Evolutionary conservation across 2,888 invertebrate species (phyloP), one percentile per base, ranked within the genome.

Genomic region (Protophormia terraenovae): DNA sequence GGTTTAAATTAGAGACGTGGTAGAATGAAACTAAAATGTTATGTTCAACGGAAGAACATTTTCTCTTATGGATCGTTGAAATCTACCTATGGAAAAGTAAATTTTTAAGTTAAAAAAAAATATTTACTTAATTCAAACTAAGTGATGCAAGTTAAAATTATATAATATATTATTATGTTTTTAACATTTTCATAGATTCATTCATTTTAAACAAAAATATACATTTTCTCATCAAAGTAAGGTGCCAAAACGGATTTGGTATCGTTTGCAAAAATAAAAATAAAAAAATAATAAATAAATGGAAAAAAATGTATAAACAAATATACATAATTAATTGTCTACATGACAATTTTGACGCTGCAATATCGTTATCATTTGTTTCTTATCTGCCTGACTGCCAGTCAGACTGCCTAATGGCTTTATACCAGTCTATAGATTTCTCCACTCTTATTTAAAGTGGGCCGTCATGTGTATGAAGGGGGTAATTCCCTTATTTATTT

Each of bases 321-420:
- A 53, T 29, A 58, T n/a, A n/a, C n/a, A n/a, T 29, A 58, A 58
- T 29, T 58, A 58, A 32, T 16, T 29, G 58, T 16, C 58, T 58
- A 16, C 58, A 58, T 58, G 38, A 62, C 38, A 24, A 24, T 62
- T 62, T 62, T 62, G 38, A 24, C 71, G 24, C 16, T 38, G 53
- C 55, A 69, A 12, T 50, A 32, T 55, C 53, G 38, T 53, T 71
- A 71, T 71, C 71, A 16, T 16, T 41, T 41, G 7, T 41, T 55
- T 71, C 22, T 32, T 69, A 69, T 50, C 38, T 27, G 50, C n/a
- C 41, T n/a, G 41, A 14, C 41, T 14, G 38, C 12, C 38, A 38
- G 38, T 14, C 14, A 16, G 45, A 6, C 6, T 16, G 47, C 50
- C 32, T 69, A 60, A 35, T 35, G 60, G 22, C 4, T 41, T 22